Percentiles rank a stretch among this genome's conserved stretches.
Conservation (phyloP, 2,888 invertebrate species). For the Drosophila histrio region DNA sequence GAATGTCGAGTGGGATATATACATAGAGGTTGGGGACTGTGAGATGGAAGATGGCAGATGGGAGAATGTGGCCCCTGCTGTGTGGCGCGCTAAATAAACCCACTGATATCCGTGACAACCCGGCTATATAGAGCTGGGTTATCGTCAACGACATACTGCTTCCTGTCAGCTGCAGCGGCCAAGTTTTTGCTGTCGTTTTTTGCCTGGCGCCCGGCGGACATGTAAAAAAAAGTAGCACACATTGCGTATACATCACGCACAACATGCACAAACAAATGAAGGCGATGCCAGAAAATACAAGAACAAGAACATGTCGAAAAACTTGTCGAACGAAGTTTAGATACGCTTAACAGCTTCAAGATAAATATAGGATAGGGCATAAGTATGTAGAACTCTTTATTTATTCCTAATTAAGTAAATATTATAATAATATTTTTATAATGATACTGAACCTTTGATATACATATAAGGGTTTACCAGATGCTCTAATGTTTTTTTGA, state of each 20-base stretch:
- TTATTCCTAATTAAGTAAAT: too few species aligned
- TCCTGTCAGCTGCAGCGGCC: slow-evolving; percentile 52
- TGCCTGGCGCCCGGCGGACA: slow-evolving; percentile 62
- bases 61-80: slow-evolving; percentile 33
- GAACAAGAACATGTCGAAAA: not conserved
- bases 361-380: too few species aligned
- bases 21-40: not conserved
- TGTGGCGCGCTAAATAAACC: slow-evolving; percentile 51
- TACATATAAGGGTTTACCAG: too few species aligned
- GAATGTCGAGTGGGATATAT: too few species aligned
- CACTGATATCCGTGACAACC: slow-evolving; percentile 52
- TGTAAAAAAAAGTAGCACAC: slow-evolving; percentile 73
- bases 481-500: too few species aligned
- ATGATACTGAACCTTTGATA: too few species aligned
- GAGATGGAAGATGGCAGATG: not conserved
- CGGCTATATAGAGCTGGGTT: slow-evolving; percentile 1
- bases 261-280: slow-evolving; percentile 38
- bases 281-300: slow-evolving; percentile 2
- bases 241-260: slow-evolving; percentile 71
- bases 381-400: too few species aligned
- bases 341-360: slow-evolving; percentile 2
- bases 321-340: slow-evolving; percentile 6
- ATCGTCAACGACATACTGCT: slow-evolving; percentile 41
- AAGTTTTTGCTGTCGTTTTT: slow-evolving; percentile 20
- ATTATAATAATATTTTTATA: too few species aligned